phyloP scores from a whole-genome alignment of 2,797 vertebrate species.

The Aeoliscus strigatus region DNA sequence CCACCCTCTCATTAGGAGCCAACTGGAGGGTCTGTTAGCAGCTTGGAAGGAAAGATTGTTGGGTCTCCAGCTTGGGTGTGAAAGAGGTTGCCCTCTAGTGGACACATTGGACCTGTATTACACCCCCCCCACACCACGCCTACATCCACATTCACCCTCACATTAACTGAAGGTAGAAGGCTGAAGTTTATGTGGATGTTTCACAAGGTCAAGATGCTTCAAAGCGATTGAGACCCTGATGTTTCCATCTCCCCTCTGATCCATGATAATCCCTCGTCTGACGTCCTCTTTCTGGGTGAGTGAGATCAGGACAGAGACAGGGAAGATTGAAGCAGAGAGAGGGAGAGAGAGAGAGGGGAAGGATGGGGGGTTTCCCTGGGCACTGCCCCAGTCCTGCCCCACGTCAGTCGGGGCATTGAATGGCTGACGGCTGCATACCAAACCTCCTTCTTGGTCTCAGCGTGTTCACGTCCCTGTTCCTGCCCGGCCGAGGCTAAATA shows the following conservation, averaged over 20 bases:
- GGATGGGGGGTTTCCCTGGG: constrained; percentile 53
- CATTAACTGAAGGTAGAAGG: not conserved
- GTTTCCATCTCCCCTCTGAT: not conserved
- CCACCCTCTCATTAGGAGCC: too few relatives aligned
- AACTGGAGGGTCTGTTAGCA: constrained; percentile 13
- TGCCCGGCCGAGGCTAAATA: constrained; percentile 75
- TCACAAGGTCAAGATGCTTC: constrained; percentile 14
- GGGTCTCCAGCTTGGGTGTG: constrained; percentile 2
- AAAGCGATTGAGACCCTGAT: constrained; percentile 5
- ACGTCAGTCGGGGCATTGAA: constrained; percentile 66
- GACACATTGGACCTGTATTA: constrained; percentile 9
- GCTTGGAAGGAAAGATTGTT: constrained; percentile 9
- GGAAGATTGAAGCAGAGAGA: constrained; percentile 13
- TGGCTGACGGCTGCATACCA: constrained; percentile 77
- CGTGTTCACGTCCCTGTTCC: constrained; percentile 67
- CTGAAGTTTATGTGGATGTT: not conserved
- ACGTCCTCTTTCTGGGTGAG: constrained; percentile 18
- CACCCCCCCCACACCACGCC: constrained; percentile 4
- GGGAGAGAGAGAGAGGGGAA: constrained; percentile 5
- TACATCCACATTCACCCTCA: not conserved
- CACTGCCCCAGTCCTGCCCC: constrained; percentile 49
- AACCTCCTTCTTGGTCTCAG: constrained; percentile 68
- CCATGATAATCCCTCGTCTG: constrained; percentile 15
- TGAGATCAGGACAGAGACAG: constrained; percentile 21
- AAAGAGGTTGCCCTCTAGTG: constrained; percentile 69